Percentiles rank a stretch among this genome's conserved stretches.
Conservation (phyloP, 2,888 invertebrate genomes). For the Galeopsomyia nigrocyanea region DNA sequence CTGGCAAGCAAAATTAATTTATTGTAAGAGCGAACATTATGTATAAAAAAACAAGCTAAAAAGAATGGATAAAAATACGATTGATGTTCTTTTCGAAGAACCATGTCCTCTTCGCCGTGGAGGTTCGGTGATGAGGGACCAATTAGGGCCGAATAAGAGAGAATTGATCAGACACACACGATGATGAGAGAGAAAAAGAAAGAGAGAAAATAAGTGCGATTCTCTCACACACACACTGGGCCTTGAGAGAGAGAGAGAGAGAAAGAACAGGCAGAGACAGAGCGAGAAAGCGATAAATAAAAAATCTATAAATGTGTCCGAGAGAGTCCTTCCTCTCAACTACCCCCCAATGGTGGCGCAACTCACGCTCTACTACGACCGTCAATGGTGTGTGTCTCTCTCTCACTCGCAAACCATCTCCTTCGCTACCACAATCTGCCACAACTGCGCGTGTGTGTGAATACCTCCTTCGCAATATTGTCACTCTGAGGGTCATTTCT, state of each 20-base stretch:
- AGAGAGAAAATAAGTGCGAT: conserved; percentile 58
- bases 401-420: too few species aligned
- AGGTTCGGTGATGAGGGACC: conserved; percentile 58
- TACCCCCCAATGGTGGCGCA: too few species aligned
- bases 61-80: conserved; percentile 61
- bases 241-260: conserved; percentile 40
- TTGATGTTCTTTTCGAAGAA: conserved; percentile 71
- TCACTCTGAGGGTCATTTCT: background rate
- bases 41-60: conserved; percentile 3
- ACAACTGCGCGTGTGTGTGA: conserved; percentile 17
- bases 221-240: conserved; percentile 49
- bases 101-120: conserved; percentile 69
- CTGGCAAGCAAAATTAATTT: conserved; percentile 54
- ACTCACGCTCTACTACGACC: too few species aligned
- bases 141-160: conserved; percentile 59
- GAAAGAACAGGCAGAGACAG: conserved; percentile 55
- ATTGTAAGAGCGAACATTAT: conserved; percentile 33
- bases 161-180: conserved; percentile 48
- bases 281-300: conserved; percentile 18
- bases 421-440: conserved; percentile 36
- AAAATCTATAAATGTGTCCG: background rate
- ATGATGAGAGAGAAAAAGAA: conserved; percentile 54
- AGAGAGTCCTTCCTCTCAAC: too few species aligned
- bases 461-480: background rate
- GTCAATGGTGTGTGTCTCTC: too few species aligned